phyloP scores from a whole-genome alignment of 2,888 invertebrate species.

The Operophtera brumata region DNA sequence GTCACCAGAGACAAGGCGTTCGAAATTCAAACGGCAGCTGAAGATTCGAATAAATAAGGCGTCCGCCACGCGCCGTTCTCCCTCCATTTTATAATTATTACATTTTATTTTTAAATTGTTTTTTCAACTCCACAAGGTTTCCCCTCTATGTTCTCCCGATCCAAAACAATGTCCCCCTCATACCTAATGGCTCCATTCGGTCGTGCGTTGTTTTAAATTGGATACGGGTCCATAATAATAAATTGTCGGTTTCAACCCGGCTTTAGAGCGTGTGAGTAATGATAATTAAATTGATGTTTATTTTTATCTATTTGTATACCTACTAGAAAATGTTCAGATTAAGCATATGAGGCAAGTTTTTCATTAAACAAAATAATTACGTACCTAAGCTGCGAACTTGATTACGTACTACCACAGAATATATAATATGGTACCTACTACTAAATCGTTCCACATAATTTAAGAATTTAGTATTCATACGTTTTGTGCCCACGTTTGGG shows the following conservation, averaged over 20 bases:
- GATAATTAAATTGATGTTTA: constrained; percentile 76
- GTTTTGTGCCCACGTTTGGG: too few species aligned
- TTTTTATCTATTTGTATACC: constrained; percentile 54
- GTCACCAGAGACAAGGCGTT: constrained; percentile 52
- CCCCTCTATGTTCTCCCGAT: constrained; percentile 67
- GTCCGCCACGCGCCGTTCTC: constrained; percentile 73
- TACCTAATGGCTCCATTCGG: constrained; percentile 68
- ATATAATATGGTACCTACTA: too few species aligned
- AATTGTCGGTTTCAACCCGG: constrained; percentile 77
- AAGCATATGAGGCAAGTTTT: neutral
- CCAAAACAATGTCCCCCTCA: constrained; percentile 73
- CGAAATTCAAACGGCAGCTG: constrained; percentile 74
- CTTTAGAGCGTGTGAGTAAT: constrained; percentile 72
- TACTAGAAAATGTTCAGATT: neutral
- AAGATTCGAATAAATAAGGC: constrained; percentile 72
- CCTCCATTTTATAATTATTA: constrained; percentile 78
- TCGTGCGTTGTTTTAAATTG: constrained; percentile 79
- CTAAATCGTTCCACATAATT: too few species aligned
- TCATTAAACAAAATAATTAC: too few species aligned
- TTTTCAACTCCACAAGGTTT: constrained; percentile 75
- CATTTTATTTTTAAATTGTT: constrained; percentile 81
- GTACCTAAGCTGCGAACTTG: too few species aligned
- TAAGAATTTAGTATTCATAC: too few species aligned
- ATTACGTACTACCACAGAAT: too few species aligned
- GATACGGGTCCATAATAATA: constrained; percentile 80